A percentile compares a stretch with the other conserved stretches of the same genome.
phyloP scores from a whole-genome alignment of 2,888 invertebrate species.

The Patella caerulea region DNA sequence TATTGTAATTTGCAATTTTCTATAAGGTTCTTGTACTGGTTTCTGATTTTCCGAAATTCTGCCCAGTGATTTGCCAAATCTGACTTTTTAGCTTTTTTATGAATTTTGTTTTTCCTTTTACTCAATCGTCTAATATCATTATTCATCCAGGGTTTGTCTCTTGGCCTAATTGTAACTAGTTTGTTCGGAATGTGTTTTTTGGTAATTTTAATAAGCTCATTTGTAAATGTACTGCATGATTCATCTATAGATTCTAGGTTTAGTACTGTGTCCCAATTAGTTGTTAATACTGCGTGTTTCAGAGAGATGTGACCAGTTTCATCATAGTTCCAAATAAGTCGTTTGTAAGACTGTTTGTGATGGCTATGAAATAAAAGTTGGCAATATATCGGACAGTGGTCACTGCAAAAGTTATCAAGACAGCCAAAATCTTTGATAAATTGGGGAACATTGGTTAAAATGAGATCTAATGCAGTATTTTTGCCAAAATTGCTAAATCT shows the following conservation, averaged over 20 bases:
- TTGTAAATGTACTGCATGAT: background rate
- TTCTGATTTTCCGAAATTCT: constrained; percentile 11
- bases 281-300: background rate
- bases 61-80: background rate
- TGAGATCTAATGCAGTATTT: constrained; percentile 4
- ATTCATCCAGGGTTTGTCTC: constrained; percentile 3
- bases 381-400: background rate
- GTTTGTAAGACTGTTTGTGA: background rate
- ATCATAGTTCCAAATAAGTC: constrained; percentile 18
- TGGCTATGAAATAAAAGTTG: background rate
- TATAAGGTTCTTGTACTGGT: background rate
- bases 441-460: background rate
- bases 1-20: no score
- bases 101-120: background rate
- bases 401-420: constrained; percentile 3
- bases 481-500: constrained; percentile 6
- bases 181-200: constrained; percentile 4
- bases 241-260: background rate
- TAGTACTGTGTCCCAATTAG: background rate
- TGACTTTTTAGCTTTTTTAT: constrained; percentile 8
- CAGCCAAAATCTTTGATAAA: background rate
- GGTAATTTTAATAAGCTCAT: background rate
- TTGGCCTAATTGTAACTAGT: background rate
- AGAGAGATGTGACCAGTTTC: background rate
- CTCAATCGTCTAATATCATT: background rate